phyloP scores from a whole-genome alignment of 2,797 vertebrate species.

The Melanotaenia maccullochi region DNA sequence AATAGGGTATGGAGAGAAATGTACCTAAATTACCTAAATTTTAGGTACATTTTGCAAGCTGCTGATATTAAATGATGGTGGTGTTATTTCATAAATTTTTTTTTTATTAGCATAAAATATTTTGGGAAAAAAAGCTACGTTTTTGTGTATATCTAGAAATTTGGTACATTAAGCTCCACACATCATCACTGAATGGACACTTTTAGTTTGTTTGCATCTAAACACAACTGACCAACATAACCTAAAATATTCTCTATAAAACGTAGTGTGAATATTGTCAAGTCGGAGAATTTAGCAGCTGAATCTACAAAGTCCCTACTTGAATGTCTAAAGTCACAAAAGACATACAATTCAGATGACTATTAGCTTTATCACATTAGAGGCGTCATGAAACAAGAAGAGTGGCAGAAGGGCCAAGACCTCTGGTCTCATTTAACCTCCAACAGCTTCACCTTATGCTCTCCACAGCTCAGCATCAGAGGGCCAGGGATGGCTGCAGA shows the following conservation, averaged over 20 bases:
- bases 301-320: conserved; percentile 2
- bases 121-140: conserved; percentile 7
- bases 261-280: conserved; percentile 12
- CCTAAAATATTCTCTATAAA: neutral
- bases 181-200: neutral
- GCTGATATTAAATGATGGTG: conserved; percentile 19
- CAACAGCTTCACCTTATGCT: conserved; percentile 79
- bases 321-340: conserved; percentile 22
- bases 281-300: conserved; percentile 5
- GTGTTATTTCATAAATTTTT: conserved; percentile 12
- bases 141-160: neutral
- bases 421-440: conserved; percentile 78
- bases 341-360: conserved; percentile 30
- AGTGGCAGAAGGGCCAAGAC: conserved; percentile 68
- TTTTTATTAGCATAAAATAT: conserved; percentile 6
- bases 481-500: conserved; percentile 57
- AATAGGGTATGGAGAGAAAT: conserved; percentile 32
- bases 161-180: neutral
- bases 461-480: conserved; percentile 72
- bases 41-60: conserved; percentile 15
- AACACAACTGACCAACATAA: conserved; percentile 16
- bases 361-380: conserved; percentile 36
- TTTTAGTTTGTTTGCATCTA: neutral
- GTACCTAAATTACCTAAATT: conserved; percentile 3
- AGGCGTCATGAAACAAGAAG: conserved; percentile 36